phyloP scores from a whole-genome alignment of 2,797 vertebrate species.

The Graptemys geographica region DNA sequence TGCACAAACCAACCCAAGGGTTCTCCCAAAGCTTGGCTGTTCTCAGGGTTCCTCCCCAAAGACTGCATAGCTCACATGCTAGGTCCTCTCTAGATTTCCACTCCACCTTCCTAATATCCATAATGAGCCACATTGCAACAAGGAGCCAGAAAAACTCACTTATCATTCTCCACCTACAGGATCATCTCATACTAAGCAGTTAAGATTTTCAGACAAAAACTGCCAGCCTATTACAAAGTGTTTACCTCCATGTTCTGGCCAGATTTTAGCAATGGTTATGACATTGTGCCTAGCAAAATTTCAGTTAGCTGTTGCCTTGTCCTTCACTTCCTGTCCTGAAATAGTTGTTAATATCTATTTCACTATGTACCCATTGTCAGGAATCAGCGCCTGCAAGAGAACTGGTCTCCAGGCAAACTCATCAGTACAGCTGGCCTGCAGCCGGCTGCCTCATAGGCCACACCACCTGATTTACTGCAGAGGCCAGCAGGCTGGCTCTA shows the following conservation, averaged over 20 bases:
- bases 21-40: fast-evolving
- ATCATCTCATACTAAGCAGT: not conserved
- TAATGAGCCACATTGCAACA: not conserved
- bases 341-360: not conserved
- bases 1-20: fast-evolving
- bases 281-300: not conserved
- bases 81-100: not conserved
- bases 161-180: not conserved
- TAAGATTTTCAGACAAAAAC: not conserved
- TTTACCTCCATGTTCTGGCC: not conserved
- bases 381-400: not conserved
- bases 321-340: not conserved
- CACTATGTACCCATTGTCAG: not conserved
- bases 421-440: no score
- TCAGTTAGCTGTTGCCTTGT: not conserved
- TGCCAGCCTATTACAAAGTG: not conserved
- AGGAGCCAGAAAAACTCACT: not conserved
- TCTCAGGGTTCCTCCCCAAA: not conserved
- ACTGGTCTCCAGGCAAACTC: no score
- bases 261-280: not conserved
- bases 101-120: not conserved
- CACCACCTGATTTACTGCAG: no score
- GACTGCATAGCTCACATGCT: not conserved
- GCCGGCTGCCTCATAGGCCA: no score
- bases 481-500: no score